These are phyloP conservation scores for Phacellophora camtschatica DNA, from an alignment of 30 jellyfish, hydroid and myxozoan genomes.

Conservation along the genomic window DNA sequence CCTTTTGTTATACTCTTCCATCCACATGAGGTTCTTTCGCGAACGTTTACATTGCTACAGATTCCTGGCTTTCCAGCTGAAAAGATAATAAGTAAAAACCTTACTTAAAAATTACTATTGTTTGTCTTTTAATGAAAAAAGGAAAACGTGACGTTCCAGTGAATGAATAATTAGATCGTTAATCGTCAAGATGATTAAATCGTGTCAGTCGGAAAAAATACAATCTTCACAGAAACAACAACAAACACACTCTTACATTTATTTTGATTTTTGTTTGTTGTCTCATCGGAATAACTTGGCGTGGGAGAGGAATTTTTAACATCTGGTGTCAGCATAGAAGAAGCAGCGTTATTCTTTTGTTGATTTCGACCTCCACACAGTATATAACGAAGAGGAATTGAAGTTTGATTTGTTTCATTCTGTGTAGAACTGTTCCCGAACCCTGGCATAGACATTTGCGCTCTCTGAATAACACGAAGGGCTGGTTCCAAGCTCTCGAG, in stretches of 20 bases:
- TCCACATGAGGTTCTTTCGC: constrained; percentile 79
- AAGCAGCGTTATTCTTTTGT: too few relatives aligned
- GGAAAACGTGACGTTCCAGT: too few relatives aligned
- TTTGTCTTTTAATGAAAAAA: too few relatives aligned
- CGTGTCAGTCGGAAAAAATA: too few relatives aligned
- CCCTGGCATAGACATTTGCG: not conserved
- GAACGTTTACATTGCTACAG: constrained; percentile 19
- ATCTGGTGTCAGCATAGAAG: too few relatives aligned
- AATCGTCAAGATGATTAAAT: too few relatives aligned
- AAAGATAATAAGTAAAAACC: not conserved
- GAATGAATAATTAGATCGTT: too few relatives aligned
- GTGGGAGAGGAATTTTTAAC: too few relatives aligned
- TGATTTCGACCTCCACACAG: constrained; percentile 62
- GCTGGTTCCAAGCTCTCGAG: constrained; percentile 49
- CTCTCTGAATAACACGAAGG: constrained; percentile 23
- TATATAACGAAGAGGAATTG: constrained; percentile 8
- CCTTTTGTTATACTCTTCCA: constrained; percentile 73
- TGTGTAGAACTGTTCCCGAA: not conserved
- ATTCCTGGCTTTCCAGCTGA: constrained; percentile 19
- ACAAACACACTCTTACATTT: too few relatives aligned
- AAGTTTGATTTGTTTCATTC: not conserved
- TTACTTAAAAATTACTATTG: not conserved
- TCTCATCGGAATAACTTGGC: too few relatives aligned
- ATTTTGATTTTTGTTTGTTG: too few relatives aligned
- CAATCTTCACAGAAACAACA: too few relatives aligned